These are phyloP conservation scores for Cossypha dichroa DNA, from an alignment of 2,797 vertebrate genomes.

Conservation along the genomic window DNA sequence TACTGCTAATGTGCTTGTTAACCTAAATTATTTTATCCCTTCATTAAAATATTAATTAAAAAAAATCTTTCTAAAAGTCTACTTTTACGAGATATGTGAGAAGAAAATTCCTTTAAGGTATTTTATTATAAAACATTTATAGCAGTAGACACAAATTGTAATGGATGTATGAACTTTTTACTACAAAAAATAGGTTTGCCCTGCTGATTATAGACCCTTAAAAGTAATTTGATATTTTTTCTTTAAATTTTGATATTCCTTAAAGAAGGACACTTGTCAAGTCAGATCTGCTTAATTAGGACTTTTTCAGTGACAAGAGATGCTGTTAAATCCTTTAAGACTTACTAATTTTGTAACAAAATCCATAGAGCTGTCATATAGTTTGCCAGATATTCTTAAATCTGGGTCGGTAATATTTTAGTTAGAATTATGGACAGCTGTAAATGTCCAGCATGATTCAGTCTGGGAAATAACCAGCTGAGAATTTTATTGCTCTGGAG, in stretches of 20 bases:
- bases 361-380: not conserved
- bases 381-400: not conserved
- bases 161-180: not conserved
- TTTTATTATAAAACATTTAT: not conserved
- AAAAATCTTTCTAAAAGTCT: not conserved
- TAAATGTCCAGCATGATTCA: not conserved
- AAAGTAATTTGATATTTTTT: not conserved
- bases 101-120: not conserved
- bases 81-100: not conserved
- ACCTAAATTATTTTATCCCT: not conserved
- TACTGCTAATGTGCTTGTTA: not conserved
- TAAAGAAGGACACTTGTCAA: not conserved
- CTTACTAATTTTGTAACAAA: constrained; percentile 21
- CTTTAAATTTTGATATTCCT: not conserved
- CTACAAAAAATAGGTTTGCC: not conserved
- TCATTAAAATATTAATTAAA: not conserved
- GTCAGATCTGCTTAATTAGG: not conserved
- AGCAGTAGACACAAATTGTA: not conserved
- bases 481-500: not conserved
- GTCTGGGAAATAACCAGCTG: not conserved
- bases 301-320: not conserved
- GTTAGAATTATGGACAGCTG: not conserved
- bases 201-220: not conserved
- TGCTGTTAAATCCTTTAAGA: not conserved
- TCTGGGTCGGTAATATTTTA: not conserved